Evolutionary conservation across 2,888 invertebrate species (phyloP), one percentile per base, ranked within the genome.

Genomic region (Stegana nigrithorax): DNA sequence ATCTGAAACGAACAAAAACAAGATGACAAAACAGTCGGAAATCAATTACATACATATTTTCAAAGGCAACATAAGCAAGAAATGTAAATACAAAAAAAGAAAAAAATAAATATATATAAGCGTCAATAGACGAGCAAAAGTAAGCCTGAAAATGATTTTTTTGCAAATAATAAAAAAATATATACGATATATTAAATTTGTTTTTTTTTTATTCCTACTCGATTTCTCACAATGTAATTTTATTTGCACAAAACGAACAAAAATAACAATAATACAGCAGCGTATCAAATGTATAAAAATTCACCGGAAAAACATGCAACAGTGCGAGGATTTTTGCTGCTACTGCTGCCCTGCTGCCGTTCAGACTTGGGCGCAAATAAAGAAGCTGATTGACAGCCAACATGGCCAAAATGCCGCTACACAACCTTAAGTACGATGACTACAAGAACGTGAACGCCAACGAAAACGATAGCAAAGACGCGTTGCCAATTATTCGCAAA

Each of bases 1-100:
- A n/a, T n/a, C n/a, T 78, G 80, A 75, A 78, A 80, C 80, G 75
- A 75, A 75, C 57, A 42, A 57, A 21, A 25, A 25, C 23, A 39
- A 32, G 36, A 55, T 19, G 4, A 25, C 19, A 50, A 6, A 25
- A 7, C n/a, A 36, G 39, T 32, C 19, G 36, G 32, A 21, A 29
- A 36, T 14, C 25, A 25, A 39, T 14, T n/a, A n/a, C n/a, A n/a
- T n/a, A n/a, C n/a, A n/a, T n/a, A n/a, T n/a, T n/a, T n/a, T n/a
- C n/a, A n/a, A n/a, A 26, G 27, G 29, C 51, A 21, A 42, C 39
- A 14, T n/a, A 39, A 39, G 56, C 23, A 7, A 2, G 55, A 55
- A 55, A 55, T 12, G 21, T 36, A 55, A 36, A 55, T 32, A 23
- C 17, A 19, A 55, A 51, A 14, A 27, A 51, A 26, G 26, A 27